A percentile compares a stretch with the other conserved stretches of the same genome.
phyloP scores from a whole-genome alignment of 2,113 vertebrate genomes.

The Manacus vitellinus region DNA sequence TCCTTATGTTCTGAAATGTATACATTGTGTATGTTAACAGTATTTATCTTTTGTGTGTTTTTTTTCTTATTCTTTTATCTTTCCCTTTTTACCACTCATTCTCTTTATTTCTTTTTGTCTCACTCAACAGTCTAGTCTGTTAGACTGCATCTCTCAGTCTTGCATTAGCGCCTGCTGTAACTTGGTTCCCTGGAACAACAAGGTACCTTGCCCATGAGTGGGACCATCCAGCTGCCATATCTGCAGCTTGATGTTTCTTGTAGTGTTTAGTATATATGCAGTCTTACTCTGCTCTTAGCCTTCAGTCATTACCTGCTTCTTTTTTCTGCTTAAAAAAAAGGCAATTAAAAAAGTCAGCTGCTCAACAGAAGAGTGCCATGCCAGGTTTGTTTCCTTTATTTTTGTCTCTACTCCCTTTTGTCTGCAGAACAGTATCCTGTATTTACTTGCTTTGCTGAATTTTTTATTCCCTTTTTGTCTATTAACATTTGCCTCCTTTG shows the following conservation, averaged over 20 bases:
- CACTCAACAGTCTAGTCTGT: slow-evolving; percentile 75
- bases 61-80: slow-evolving; percentile 23
- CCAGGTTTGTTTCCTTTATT: background rate
- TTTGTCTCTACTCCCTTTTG: background rate
- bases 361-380: background rate
- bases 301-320: background rate
- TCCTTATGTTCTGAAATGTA: background rate
- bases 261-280: slow-evolving; percentile 13
- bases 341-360: background rate
- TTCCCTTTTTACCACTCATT: slow-evolving; percentile 37
- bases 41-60: background rate
- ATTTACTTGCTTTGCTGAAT: background rate
- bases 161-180: slow-evolving; percentile 83
- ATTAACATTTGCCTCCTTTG: background rate
- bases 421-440: background rate
- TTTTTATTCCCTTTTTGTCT: background rate
- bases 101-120: slow-evolving; percentile 64
- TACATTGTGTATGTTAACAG: background rate
- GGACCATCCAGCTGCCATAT: slow-evolving; percentile 28
- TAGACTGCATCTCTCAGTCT: slow-evolving; percentile 80
- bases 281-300: background rate
- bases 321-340: background rate
- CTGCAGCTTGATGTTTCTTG: slow-evolving; percentile 45
- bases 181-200: slow-evolving; percentile 79
- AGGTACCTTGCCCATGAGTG: slow-evolving; percentile 72